These are phyloP conservation scores for Drosophila kurseongensis DNA, from an alignment of 1,140 invertebrate genomes.

Conservation along the genomic window DNA sequence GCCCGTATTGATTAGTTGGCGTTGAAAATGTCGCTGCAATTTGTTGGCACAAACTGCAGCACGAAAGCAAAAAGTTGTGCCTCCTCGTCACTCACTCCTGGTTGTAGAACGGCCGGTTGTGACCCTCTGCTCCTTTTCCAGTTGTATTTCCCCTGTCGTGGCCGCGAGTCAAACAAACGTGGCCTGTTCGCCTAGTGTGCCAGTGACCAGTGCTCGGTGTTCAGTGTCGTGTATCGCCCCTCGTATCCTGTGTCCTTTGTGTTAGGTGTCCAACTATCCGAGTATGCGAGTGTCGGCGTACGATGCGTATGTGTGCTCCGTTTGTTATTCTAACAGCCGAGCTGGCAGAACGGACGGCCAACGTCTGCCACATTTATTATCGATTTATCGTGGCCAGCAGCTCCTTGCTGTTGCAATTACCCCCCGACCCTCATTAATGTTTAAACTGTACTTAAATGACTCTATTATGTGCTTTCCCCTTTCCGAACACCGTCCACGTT, in stretches of 20 bases:
- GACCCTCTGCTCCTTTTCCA: constrained; percentile 26
- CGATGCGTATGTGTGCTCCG: constrained; percentile 42
- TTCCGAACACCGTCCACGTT: constrained; percentile 28
- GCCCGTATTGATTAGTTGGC: constrained; percentile 78
- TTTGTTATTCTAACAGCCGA: constrained; percentile 45
- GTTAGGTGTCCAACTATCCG: constrained; percentile 29
- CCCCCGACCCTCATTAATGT: constrained; percentile 62
- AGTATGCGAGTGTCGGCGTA: constrained; percentile 8
- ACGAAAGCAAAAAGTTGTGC: constrained; percentile 27
- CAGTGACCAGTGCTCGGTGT: constrained; percentile 6
- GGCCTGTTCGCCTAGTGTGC: constrained; percentile 6
- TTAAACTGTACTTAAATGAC: constrained; percentile 76
- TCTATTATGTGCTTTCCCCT: constrained; percentile 51
- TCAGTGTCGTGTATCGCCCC: constrained; percentile 23
- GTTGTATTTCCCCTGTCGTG: constrained; percentile 57
- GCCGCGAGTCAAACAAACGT: constrained; percentile 31
- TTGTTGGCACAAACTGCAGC: constrained; percentile 66
- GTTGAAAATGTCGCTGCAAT: constrained; percentile 76
- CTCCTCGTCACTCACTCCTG: not conserved
- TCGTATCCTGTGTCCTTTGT: constrained; percentile 21
- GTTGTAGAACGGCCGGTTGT: constrained; percentile 4
- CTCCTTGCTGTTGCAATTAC: constrained; percentile 35
- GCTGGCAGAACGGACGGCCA: constrained; percentile 16
- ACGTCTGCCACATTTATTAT: constrained; percentile 62
- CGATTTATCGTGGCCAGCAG: constrained; percentile 59